Conservation (phyloP, 2,113 vertebrate genomes). For the Forbesichthys agassizii region DNA sequence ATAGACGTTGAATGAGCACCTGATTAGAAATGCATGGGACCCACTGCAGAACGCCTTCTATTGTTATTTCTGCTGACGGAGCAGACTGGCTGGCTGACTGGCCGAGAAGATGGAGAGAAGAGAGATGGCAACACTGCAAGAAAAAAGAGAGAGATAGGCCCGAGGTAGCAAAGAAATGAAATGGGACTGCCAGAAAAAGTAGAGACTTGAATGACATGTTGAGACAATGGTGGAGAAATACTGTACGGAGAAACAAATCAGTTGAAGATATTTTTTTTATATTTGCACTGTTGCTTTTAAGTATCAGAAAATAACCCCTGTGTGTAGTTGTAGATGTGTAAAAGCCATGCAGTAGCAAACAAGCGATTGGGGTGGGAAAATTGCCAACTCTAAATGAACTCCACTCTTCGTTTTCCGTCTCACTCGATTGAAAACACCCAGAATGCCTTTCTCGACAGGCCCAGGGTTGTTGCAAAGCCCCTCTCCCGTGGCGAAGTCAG, state of each 20-base stretch:
- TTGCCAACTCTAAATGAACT: not conserved
- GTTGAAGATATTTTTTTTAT: slow-evolving; percentile 2
- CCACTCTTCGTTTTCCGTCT: not conserved
- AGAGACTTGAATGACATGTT: not conserved
- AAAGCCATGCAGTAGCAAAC: too few relatives aligned
- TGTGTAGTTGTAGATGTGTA: not conserved
- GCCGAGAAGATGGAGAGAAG: slow-evolving; percentile 7
- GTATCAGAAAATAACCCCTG: slow-evolving; percentile 34
- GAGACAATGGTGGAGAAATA: not conserved
- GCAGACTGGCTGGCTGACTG: slow-evolving; percentile 23
- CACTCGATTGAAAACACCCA: slow-evolving; percentile 6
- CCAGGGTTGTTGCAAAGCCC: slow-evolving; percentile 51
- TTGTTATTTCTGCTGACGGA: slow-evolving; percentile 63
- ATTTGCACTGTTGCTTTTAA: slow-evolving; percentile 34
- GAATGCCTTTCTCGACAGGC: slow-evolving; percentile 42
- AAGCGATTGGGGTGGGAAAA: not conserved
- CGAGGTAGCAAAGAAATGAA: not conserved
- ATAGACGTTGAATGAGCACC: slow-evolving; percentile 42
- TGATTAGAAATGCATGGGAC: slow-evolving; percentile 62
- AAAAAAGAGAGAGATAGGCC: not conserved
- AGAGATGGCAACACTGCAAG: slow-evolving; percentile 9
- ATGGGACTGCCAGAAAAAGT: slow-evolving; percentile 16
- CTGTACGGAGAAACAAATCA: slow-evolving; percentile 8
- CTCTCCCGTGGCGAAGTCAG: slow-evolving; percentile 53
- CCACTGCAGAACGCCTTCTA: slow-evolving; percentile 34